Base-by-base conservation (phyloP, 1,140 invertebrate genomes). In the Acromyrmex echinatior region DNA sequence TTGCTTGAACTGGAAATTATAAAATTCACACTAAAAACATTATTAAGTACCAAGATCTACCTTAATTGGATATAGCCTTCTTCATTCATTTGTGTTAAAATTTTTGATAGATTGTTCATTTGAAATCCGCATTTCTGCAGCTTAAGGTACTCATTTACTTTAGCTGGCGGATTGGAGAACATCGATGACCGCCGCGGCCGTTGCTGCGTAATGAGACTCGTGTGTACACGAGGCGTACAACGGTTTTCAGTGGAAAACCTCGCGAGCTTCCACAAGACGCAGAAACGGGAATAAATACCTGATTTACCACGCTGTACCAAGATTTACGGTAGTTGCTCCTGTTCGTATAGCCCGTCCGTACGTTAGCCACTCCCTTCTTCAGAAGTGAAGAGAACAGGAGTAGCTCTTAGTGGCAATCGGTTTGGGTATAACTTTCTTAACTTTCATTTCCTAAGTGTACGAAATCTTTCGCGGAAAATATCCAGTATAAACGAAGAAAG, bases 401-500 rank as follows among this genome's bases (percentile, higher is more conserved):
- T 62, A 62, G 25, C 56, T 14, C 14, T 35, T 66, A 53, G 45
- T 31, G 25, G 60, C 65, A 16, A n/a, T 35, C 70, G 63, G 39
- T 74, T 73, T 9, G 79, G 31, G 9, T 81, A n/a, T 68, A 70
- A 81, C 79, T 82, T 82, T 74, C 68, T 62, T 62, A 60, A 74
- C 80, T 84, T 76, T 82, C 80, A 82, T 82, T 74, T 74, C 80
- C 80, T 62, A 49, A 74, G 66, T 58, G 31, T 49, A 84, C 39
- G 28, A 84, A 84, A 84, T 84, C 56, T 74, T 58, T 16, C 39
- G 25, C 7, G 45, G 58, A 62, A 73, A 73, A 74, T 21, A 31
- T 14, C 12, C 28, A 5, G 21, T 18, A 45, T n/a, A n/a, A 73
- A 81, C 9, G 80, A 82, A 16, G 25, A 74, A 76, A 76, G 39